Conservation (phyloP, 2,797 vertebrate genomes). For the Characodon lateralis region DNA sequence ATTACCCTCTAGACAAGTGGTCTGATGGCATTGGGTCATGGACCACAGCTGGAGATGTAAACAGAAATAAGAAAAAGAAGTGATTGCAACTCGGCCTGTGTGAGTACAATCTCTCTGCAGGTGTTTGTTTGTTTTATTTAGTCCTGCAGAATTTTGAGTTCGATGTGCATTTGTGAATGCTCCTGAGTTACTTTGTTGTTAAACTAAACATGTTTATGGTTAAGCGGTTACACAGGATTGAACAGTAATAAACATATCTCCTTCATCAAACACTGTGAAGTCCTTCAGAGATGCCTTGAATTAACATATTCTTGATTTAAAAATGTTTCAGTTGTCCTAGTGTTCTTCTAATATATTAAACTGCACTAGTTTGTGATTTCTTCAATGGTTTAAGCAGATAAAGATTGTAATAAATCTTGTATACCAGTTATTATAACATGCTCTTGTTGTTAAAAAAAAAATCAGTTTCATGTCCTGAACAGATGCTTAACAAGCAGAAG, state of each 20-base stretch:
- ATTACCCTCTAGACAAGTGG: slow-evolving; percentile 46
- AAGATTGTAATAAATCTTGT: slow-evolving; percentile 27
- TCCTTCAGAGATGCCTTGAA: slow-evolving; percentile 17
- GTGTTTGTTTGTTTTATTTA: slow-evolving; percentile 27
- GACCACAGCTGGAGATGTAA: slow-evolving; percentile 38
- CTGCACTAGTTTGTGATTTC: slow-evolving; percentile 1
- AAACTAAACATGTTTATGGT: slow-evolving; percentile 13
- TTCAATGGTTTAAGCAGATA: slow-evolving; percentile 5
- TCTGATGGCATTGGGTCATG: slow-evolving; percentile 35
- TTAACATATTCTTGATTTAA: slow-evolving; percentile 4
- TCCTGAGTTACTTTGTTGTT: slow-evolving; percentile 14
- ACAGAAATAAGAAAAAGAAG: slow-evolving; percentile 31
- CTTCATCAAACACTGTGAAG: slow-evolving; percentile 9
- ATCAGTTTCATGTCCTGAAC: slow-evolving; percentile 38
- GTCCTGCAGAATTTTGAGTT: neutral
- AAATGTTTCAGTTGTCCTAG: slow-evolving; percentile 7
- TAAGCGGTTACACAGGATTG: slow-evolving; percentile 12
- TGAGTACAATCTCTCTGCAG: slow-evolving; percentile 22
- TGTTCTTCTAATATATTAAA: slow-evolving; percentile 12
- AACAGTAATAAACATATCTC: slow-evolving; percentile 16
- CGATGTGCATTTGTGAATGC: neutral
- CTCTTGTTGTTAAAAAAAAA: slow-evolving; percentile 22
- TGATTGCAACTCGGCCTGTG: slow-evolving; percentile 1
- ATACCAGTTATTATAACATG: slow-evolving; percentile 1
- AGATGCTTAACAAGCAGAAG: slow-evolving; percentile 64